Base-by-base conservation (phyloP, 1,140 invertebrate species). In the Acyrthosiphon pisum region DNA sequence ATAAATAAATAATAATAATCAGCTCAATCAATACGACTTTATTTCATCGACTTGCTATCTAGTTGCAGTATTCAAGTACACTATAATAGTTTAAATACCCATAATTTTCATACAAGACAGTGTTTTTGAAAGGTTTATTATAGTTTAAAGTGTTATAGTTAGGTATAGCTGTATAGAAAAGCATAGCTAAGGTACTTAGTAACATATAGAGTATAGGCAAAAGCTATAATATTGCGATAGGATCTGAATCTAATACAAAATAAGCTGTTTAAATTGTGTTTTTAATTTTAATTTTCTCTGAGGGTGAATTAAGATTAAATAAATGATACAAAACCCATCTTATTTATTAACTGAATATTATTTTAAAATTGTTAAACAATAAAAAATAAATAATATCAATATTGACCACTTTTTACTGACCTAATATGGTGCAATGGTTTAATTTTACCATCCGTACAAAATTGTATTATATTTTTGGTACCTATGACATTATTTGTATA, bases 361-460 rank as follows among this genome's bases (percentile, higher is more conserved):
- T 76, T n/a, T 76, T 76, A 6, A n/a, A n/a, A 76, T 68, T 68
- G 11, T 68, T 8, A 46, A 46, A 30, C 4, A n/a, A 14, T n/a
- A 68, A 60, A 26, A 56, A 56, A 56, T 41, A 7, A 56, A 60
- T 26, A 60, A 60, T 30, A 68, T n/a, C 18, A n/a, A 6, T 83
- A 23, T 20, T 83, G 20, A 86, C 3, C 6, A 86, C 20, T 14
- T 46, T 81, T 87, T 35, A 46, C 20, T 50, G 18, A 56, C 94
- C 94, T 94, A 48, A 96, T 95, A 93, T 95, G 95, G 94, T 96
- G 95, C 30, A 96, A 93, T 41, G 95, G 95, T 94, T 96, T 96
- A 46, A 96, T 95, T 94, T 96, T 96, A 83, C 95, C 95, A n/a
- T 95, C 94, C 14, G 94, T 94, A 53, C 96, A 95, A 95, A 96